Conservation (phyloP, 92 coral and sea anemone genomes). For the Parazoanthus atlanticus region DNA sequence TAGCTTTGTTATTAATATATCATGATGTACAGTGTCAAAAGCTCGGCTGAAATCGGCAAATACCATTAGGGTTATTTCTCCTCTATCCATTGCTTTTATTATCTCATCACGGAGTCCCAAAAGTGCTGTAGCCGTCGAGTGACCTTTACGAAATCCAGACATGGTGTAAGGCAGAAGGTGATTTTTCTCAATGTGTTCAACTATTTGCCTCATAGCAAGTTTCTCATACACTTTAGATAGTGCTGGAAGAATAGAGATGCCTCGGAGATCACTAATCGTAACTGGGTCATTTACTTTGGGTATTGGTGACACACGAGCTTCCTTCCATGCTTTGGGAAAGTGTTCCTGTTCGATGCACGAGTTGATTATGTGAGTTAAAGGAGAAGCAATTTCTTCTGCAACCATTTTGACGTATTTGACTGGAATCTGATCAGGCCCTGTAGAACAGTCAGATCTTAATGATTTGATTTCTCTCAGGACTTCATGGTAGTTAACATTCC, state of each 20-base stretch:
- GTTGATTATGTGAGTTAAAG: background rate
- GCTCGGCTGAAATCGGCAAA: slow-evolving; percentile 19
- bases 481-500: slow-evolving; percentile 27
- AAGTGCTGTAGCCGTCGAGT: slow-evolving; percentile 22
- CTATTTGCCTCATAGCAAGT: background rate
- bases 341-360: slow-evolving; percentile 3
- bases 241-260: background rate
- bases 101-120: slow-evolving; percentile 8
- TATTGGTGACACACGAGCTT: background rate
- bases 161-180: background rate
- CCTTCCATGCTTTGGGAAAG: slow-evolving; percentile 10
- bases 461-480: slow-evolving; percentile 34
- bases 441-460: slow-evolving; percentile 30
- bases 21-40: slow-evolving; percentile 11
- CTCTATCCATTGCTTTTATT: slow-evolving; percentile 21
- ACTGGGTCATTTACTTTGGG: background rate
- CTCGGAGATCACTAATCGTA: background rate
- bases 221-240: background rate
- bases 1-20: slow-evolving; percentile 12
- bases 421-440: slow-evolving; percentile 21
- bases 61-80: slow-evolving; percentile 24
- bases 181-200: background rate
- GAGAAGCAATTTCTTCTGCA: background rate
- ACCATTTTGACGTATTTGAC: background rate
- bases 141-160: slow-evolving; percentile 3